These are phyloP conservation scores for Sceliomorpha sp. DNA, from an alignment of 2,888 invertebrate genomes.

Conservation along the genomic window DNA sequence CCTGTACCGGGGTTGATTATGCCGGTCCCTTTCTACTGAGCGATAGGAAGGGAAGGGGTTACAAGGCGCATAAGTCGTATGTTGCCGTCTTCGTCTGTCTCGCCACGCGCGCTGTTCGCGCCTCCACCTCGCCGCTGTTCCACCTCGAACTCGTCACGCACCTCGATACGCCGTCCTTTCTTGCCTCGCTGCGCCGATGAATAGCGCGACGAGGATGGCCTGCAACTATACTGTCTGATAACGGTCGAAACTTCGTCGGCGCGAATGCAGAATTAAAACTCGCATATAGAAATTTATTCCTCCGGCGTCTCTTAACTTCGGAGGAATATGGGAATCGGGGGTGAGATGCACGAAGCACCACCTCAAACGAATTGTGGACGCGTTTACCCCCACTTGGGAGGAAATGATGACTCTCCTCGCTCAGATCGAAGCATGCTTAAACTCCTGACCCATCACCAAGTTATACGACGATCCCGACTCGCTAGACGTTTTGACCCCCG, in stretches of 20 bases:
- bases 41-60: background rate
- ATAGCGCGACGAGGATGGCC: too few relatives aligned
- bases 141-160: too few relatives aligned
- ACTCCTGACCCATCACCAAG: constrained; percentile 3
- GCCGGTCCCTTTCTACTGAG: background rate
- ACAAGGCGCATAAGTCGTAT: background rate
- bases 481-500: constrained; percentile 4
- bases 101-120: background rate
- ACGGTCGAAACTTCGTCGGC: constrained; percentile 1
- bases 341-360: too few relatives aligned
- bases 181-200: too few relatives aligned
- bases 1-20: background rate
- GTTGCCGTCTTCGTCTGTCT: background rate
- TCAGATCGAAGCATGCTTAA: constrained; percentile 11
- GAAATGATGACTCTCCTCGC: constrained; percentile 5
- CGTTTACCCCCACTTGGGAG: too few relatives aligned
- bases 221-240: constrained; percentile 6
- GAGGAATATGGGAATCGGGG: too few relatives aligned
- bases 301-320: too few relatives aligned
- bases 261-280: background rate
- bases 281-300: background rate
- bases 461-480: background rate
- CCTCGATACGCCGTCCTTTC: too few relatives aligned
- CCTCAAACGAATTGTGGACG: too few relatives aligned
- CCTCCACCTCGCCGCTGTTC: too few relatives aligned